Conservation (phyloP, 2,888 invertebrate genomes). For the Parapristionchus giblindavisi region DNA sequence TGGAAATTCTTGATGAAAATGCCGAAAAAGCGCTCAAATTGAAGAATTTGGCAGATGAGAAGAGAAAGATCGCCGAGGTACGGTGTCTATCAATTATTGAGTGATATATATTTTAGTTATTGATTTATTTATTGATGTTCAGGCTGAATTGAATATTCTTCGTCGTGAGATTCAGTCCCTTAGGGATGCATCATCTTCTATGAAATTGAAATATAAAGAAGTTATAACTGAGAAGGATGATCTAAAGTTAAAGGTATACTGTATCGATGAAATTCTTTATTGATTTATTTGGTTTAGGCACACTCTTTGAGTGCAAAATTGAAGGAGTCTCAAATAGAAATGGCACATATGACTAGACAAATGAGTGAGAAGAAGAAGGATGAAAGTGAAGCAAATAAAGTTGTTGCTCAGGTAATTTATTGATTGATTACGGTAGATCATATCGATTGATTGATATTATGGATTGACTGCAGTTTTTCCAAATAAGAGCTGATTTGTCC, state of each 20-base stretch:
- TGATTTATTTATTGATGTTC: too few relatives aligned
- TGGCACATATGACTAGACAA: slow-evolving; percentile 41
- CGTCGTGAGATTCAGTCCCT: neutral
- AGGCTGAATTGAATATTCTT: neutral
- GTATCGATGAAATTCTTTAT: neutral
- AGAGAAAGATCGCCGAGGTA: slow-evolving; percentile 21
- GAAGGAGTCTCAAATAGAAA: slow-evolving; percentile 37
- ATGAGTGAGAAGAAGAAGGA: slow-evolving; percentile 43
- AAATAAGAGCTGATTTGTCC: slow-evolving; percentile 11
- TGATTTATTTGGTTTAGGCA: slow-evolving; percentile 21
- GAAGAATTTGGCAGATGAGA: slow-evolving; percentile 30
- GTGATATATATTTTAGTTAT: too few relatives aligned
- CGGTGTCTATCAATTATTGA: too few relatives aligned
- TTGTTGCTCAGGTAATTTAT: slow-evolving; percentile 8
- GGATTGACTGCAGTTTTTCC: slow-evolving; percentile 22
- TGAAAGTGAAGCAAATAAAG: slow-evolving; percentile 35
- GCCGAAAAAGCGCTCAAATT: slow-evolving; percentile 12
- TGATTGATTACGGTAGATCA: too few relatives aligned
- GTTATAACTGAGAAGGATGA: slow-evolving; percentile 32
- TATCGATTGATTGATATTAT: too few relatives aligned
- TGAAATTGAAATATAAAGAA: slow-evolving; percentile 13
- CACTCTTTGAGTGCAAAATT: slow-evolving; percentile 33
- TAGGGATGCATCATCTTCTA: neutral
- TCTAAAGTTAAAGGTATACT: slow-evolving; percentile 22
- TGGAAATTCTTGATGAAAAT: slow-evolving; percentile 23